These are phyloP conservation scores for Spheniscus mendiculus DNA, from an alignment of 2,113 vertebrate genomes.

Conservation along the genomic window DNA sequence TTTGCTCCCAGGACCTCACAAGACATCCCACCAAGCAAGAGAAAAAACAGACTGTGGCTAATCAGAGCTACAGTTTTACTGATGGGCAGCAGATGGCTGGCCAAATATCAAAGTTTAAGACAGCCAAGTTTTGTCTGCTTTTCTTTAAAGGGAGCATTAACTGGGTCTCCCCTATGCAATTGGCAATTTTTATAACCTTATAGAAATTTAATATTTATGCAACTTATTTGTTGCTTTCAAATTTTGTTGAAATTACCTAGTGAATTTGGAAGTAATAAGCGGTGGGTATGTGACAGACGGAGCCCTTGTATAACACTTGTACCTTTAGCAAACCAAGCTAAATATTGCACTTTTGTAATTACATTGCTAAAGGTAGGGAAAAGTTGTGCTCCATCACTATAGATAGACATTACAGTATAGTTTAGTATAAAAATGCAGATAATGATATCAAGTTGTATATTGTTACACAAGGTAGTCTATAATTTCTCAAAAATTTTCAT, in stretches of 20 bases:
- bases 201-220: neutral
- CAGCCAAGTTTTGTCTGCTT: neutral
- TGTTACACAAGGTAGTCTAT: neutral
- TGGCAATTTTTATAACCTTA: neutral
- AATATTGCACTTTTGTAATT: neutral
- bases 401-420: neutral
- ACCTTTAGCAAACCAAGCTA: neutral
- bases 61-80: neutral
- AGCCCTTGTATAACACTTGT: neutral
- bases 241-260: neutral
- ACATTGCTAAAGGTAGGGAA: neutral
- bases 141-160: neutral
- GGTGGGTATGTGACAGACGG: neutral
- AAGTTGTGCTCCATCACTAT: neutral
- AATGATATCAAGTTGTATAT: neutral
- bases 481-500: neutral
- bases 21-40: neutral
- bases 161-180: neutral
- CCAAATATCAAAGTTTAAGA: neutral
- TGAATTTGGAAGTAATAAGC: neutral
- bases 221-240: neutral
- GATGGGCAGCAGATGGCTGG: neutral
- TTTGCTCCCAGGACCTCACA: neutral
- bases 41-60: neutral
- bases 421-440: neutral